These are phyloP conservation scores for Myodes glareolus DNA, from an alignment of 2,113 vertebrate species.

Conservation along the genomic window DNA sequence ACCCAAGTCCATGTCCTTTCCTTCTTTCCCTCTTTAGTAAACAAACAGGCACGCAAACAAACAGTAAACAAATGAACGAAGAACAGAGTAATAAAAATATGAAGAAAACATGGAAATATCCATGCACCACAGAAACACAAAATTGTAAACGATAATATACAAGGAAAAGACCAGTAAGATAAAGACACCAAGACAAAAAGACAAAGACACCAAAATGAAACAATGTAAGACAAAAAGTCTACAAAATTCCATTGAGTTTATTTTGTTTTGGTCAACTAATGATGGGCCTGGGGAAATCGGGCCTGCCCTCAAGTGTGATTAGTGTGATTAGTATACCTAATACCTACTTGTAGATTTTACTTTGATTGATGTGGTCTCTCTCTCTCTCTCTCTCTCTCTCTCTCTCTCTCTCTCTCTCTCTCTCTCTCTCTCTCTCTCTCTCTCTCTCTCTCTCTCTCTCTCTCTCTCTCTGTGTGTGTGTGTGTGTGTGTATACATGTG, in stretches of 20 bases:
- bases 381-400: too few species aligned
- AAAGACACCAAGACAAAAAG: neutral
- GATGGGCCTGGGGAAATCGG: neutral
- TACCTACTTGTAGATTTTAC: neutral
- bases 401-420: neutral
- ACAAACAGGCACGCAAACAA: neutral
- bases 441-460: too few species aligned
- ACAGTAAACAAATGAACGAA: neutral
- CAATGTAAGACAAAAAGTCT: neutral
- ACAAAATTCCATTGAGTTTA: neutral
- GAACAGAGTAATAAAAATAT: neutral
- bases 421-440: too few species aligned
- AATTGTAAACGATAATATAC: neutral
- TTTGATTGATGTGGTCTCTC: neutral
- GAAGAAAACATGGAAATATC: neutral
- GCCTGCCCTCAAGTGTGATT: neutral
- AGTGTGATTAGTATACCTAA: too few species aligned
- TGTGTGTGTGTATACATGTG: neutral
- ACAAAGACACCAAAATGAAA: neutral
- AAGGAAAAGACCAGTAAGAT: neutral
- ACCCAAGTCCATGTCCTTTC: neutral
- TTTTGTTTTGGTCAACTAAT: neutral
- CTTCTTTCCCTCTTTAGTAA: neutral
- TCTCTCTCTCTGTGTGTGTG: neutral
- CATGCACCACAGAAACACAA: neutral